Evolutionary conservation across 64 coral and sea anemone species (phyloP).

Genomic region (Dendrophyllia cribrosa): DNA sequence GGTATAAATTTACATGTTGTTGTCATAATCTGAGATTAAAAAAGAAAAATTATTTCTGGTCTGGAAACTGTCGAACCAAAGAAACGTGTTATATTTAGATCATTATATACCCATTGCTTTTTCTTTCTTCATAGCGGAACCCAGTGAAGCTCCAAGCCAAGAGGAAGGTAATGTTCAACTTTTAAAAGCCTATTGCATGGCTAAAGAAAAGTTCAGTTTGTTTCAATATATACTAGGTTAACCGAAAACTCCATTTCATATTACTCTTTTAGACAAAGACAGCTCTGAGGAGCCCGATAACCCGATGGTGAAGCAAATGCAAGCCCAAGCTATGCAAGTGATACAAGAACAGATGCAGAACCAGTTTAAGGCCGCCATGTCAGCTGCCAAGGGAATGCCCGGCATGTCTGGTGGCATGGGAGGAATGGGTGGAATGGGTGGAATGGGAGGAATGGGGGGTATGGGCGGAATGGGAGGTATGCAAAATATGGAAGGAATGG

Average conservation of each 20-base stretch:
- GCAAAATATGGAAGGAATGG: constrained; percentile 57
- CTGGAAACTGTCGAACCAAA: no score
- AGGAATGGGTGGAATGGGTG: constrained; percentile 33
- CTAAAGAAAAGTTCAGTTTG: no score
- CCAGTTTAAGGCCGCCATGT: constrained; percentile 52
- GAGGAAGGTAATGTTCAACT: background rate
- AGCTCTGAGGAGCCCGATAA: constrained; percentile 41
- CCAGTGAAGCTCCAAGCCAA: constrained; percentile 26
- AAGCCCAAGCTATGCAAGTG: constrained; percentile 78
- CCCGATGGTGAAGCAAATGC: constrained; percentile 66
- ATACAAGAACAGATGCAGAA: constrained; percentile 58
- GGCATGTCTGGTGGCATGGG: constrained; percentile 70
- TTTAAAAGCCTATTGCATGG: no score
- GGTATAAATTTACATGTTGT: no score
- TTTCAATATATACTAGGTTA: no score
- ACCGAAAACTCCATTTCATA: background rate
- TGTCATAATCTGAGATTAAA: no score
- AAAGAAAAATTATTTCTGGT: no score
- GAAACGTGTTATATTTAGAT: background rate
- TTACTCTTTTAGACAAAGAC: constrained; percentile 15
- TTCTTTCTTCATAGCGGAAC: constrained; percentile 5
- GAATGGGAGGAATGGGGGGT: constrained; percentile 42
- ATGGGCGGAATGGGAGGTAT: constrained; percentile 44
- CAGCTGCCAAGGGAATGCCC: constrained; percentile 52
- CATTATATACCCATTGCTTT: background rate